These are phyloP conservation scores for Drosophila demipolita DNA, from an alignment of 2,888 invertebrate species.

Conservation along the genomic window DNA sequence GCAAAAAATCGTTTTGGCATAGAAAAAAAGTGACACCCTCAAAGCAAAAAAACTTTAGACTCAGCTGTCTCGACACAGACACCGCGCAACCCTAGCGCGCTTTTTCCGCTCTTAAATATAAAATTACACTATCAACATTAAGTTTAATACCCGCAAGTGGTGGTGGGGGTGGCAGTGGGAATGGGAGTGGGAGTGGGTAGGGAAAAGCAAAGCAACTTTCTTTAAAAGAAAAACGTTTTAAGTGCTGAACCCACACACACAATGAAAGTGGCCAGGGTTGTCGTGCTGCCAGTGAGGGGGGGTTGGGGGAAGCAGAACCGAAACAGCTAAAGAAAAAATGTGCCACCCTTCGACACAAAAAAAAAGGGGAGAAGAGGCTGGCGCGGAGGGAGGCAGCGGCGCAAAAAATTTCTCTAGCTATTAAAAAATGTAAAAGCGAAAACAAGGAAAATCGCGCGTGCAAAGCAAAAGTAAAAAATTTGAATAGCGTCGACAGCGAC, in stretches of 20 bases:
- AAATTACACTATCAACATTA: conserved; percentile 82
- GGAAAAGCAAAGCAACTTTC: conserved; percentile 26
- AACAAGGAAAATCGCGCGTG: conserved; percentile 81
- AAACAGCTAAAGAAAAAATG: conserved; percentile 34
- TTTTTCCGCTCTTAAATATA: conserved; percentile 71
- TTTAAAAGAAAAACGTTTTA: conserved; percentile 67
- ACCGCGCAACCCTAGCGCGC: conserved; percentile 63
- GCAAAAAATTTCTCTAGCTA: conserved; percentile 72
- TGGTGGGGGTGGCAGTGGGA: conserved; percentile 31
- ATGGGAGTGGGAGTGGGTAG: neutral
- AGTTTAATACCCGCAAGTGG: conserved; percentile 81
- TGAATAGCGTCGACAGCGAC: conserved; percentile 66
- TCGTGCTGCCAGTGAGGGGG: conserved; percentile 48
- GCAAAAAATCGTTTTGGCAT: conserved; percentile 32
- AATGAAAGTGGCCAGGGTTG: conserved; percentile 72
- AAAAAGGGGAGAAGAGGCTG: neutral
- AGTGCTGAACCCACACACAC: conserved; percentile 62
- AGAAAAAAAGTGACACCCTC: conserved; percentile 47
- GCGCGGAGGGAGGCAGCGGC: conserved; percentile 22
- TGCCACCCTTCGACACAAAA: conserved; percentile 51
- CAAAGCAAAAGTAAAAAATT: conserved; percentile 79
- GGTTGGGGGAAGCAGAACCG: conserved; percentile 20
- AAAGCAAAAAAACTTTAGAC: conserved; percentile 16
- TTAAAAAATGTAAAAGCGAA: conserved; percentile 81
- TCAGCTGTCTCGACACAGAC: conserved; percentile 35